These are phyloP conservation scores for Scaptomyza polygonia DNA, from an alignment of 2,888 invertebrate species.

Conservation along the genomic window DNA sequence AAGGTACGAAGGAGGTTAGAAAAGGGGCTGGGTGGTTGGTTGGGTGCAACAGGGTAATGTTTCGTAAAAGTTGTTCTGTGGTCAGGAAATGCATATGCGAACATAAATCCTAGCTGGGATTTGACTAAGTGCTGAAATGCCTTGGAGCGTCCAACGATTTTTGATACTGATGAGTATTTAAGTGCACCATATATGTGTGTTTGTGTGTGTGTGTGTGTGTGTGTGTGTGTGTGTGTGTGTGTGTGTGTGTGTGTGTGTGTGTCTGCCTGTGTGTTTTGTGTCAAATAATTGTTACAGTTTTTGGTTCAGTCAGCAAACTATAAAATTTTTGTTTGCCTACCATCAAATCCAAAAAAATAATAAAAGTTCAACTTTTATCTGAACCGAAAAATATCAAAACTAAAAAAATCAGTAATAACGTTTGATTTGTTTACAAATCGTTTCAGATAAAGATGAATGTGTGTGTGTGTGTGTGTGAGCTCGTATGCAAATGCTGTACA, in stretches of 20 bases:
- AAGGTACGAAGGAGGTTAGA: background rate
- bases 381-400: background rate
- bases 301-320: conserved; percentile 4
- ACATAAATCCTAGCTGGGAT: conserved; percentile 49
- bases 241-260: conserved; percentile 3
- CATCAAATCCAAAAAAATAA: conserved; percentile 1
- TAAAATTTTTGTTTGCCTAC: conserved; percentile 3
- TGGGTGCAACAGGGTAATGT: background rate
- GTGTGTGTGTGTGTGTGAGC: background rate
- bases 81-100: conserved; percentile 47
- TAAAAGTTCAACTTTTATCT: background rate
- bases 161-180: conserved; percentile 26
- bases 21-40: background rate
- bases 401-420: conserved; percentile 14
- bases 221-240: conserved; percentile 5
- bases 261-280: too few species aligned
- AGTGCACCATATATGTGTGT: background rate
- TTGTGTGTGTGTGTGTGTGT: conserved; percentile 5
- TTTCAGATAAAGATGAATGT: too few species aligned
- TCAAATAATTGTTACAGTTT: conserved; percentile 18
- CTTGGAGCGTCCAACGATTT: conserved; percentile 28
- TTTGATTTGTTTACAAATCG: conserved; percentile 7
- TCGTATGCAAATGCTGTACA: conserved; percentile 15
- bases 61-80: conserved; percentile 32
- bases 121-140: conserved; percentile 57